phyloP scores from a whole-genome alignment of 2,888 invertebrate genomes.

The Drosophila helvetica region DNA sequence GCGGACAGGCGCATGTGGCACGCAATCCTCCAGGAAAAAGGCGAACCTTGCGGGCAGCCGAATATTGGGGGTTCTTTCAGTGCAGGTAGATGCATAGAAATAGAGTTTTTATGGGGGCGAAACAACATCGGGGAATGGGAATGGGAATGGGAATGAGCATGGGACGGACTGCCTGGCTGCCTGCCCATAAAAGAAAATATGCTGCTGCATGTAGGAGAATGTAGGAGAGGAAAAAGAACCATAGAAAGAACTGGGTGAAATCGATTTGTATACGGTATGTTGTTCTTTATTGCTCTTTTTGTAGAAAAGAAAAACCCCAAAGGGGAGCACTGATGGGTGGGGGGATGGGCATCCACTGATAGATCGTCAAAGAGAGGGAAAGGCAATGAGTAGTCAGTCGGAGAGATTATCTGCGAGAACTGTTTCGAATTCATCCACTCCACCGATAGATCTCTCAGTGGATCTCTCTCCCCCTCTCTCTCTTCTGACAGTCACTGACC shows the following conservation, averaged over 20 bases:
- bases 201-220: slow-evolving; percentile 61
- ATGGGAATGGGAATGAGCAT: slow-evolving; percentile 24
- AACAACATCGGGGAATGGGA: slow-evolving; percentile 25
- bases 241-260: slow-evolving; percentile 59
- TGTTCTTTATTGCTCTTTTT: slow-evolving; percentile 52
- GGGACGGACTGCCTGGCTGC: neutral
- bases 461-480: neutral
- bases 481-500: slow-evolving; percentile 59
- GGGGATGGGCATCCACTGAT: slow-evolving; percentile 32
- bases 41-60: slow-evolving; percentile 3
- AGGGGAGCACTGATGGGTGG: slow-evolving; percentile 19
- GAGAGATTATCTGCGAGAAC: slow-evolving; percentile 11
- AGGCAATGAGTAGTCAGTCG: slow-evolving; percentile 9
- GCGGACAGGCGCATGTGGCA: slow-evolving; percentile 60
- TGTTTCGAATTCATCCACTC: slow-evolving; percentile 5
- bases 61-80: neutral
- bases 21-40: slow-evolving; percentile 52
- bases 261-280: slow-evolving; percentile 67
- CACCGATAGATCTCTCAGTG: slow-evolving; percentile 52
- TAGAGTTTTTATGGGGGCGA: neutral
- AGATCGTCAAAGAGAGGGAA: slow-evolving; percentile 18
- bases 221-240: slow-evolving; percentile 12
- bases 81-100: slow-evolving; percentile 2
- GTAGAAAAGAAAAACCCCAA: slow-evolving; percentile 15
- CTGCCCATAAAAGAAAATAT: slow-evolving; percentile 70